These are phyloP conservation scores for Platichthys stellatus DNA, from an alignment of 2,113 vertebrate species.

Conservation along the genomic window DNA sequence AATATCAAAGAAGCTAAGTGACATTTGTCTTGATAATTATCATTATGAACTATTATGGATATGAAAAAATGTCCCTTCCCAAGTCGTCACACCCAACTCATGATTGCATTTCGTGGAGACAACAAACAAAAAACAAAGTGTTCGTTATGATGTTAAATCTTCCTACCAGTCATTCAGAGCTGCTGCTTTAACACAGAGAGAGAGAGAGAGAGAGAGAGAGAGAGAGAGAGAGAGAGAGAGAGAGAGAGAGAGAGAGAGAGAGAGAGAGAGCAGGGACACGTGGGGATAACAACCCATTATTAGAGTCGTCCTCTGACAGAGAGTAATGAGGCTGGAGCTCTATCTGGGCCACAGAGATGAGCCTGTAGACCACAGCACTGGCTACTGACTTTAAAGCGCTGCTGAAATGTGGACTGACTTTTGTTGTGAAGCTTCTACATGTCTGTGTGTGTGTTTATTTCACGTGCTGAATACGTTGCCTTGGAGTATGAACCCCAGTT, in stretches of 20 bases:
- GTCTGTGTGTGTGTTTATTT: constrained; percentile 17
- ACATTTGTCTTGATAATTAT: too few species aligned
- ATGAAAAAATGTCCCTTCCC: too few species aligned
- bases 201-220: constrained; percentile 28
- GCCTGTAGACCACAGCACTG: constrained; percentile 46
- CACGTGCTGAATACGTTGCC: not conserved
- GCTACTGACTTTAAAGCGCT: not conserved
- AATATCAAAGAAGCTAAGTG: too few species aligned
- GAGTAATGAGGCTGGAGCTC: constrained; percentile 78
- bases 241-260: constrained; percentile 22
- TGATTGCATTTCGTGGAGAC: too few species aligned
- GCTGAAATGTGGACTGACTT: constrained; percentile 15
- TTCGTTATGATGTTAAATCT: too few species aligned
- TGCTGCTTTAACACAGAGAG: constrained; percentile 20
- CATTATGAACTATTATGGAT: too few species aligned
- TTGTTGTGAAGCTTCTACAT: constrained; percentile 2
- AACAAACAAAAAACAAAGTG: too few species aligned
- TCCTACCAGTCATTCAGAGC: not conserved
- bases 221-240: constrained; percentile 21
- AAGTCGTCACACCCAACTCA: too few species aligned
- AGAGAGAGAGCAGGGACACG: constrained; percentile 37
- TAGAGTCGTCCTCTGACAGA: constrained; percentile 77
- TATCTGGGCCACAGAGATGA: constrained; percentile 78
- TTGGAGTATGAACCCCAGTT: not conserved
- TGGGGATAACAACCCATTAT: constrained; percentile 76